Evolutionary conservation across 2,113 vertebrate genomes (phyloP).

Genomic region (Catharus fuscescens): DNA sequence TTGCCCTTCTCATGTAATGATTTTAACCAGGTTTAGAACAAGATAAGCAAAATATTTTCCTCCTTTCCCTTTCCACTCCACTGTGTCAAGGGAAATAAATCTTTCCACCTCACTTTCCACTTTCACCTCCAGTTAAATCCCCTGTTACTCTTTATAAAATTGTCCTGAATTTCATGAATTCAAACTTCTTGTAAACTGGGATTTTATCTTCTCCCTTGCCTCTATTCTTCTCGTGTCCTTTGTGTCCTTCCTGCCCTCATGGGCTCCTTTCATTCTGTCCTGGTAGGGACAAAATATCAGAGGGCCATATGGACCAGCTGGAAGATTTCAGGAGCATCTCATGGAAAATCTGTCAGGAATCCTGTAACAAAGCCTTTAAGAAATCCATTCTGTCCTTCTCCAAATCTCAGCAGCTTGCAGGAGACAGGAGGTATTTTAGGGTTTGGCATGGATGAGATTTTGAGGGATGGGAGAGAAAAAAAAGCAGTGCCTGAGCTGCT

Average conservation of each 20-base stretch:
- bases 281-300: neutral
- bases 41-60: neutral
- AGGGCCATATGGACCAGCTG: neutral
- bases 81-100: neutral
- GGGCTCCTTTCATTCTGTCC: neutral
- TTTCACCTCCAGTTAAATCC: neutral
- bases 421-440: conserved; percentile 50
- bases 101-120: neutral
- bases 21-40: neutral
- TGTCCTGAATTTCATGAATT: neutral
- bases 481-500: conserved; percentile 13
- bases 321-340: neutral
- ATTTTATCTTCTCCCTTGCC: neutral
- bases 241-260: neutral
- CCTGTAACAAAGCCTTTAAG: neutral
- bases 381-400: neutral
- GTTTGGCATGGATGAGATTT: conserved; percentile 2
- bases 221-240: accelerated
- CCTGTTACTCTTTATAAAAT: neutral
- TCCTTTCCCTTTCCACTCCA: neutral
- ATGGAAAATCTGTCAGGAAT: neutral
- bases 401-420: conserved; percentile 37
- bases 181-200: neutral
- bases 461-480: neutral
- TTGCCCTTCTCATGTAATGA: accelerated